Conservation (phyloP, 1,140 invertebrate species). For the Asbolus verrucosus region DNA sequence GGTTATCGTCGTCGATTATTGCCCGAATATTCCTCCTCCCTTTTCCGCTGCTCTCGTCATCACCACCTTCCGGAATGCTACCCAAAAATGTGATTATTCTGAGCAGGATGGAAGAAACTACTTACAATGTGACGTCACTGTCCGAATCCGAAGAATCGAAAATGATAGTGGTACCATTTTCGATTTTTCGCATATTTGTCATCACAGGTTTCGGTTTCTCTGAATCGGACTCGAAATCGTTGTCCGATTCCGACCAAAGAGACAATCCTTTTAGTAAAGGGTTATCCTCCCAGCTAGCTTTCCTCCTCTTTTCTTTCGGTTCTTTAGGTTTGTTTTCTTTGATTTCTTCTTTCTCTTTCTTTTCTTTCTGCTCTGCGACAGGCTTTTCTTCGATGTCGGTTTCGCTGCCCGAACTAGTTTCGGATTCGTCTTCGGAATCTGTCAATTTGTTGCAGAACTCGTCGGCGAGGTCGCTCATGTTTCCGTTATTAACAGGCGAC, state of each 20-base stretch:
- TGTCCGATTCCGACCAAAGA: not conserved
- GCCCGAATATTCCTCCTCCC: conserved; percentile 17
- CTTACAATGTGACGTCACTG: conserved; percentile 7
- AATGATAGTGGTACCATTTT: conserved; percentile 1
- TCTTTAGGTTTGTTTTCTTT: not conserved
- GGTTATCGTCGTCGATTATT: conserved; percentile 1
- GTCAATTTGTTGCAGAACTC: not conserved
- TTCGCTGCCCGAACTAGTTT: not conserved
- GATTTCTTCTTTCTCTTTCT: not conserved
- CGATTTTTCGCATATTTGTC: not conserved
- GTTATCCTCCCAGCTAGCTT: not conserved
- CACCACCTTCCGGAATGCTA: not conserved
- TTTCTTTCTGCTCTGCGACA: not conserved
- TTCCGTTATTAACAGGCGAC: too few relatives aligned
- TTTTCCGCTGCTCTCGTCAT: not conserved
- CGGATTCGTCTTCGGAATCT: not conserved
- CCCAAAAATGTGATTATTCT: too few relatives aligned
- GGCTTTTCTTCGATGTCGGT: not conserved
- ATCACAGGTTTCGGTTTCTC: not conserved
- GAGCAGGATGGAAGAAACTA: not conserved
- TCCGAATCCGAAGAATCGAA: conserved; percentile 12
- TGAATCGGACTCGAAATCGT: not conserved
- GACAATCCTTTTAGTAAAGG: not conserved
- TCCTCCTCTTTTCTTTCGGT: not conserved
- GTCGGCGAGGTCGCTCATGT: not conserved